Evolutionary conservation across 2,113 vertebrate genomes (phyloP).

Genomic region (Physeter macrocephalus): DNA sequence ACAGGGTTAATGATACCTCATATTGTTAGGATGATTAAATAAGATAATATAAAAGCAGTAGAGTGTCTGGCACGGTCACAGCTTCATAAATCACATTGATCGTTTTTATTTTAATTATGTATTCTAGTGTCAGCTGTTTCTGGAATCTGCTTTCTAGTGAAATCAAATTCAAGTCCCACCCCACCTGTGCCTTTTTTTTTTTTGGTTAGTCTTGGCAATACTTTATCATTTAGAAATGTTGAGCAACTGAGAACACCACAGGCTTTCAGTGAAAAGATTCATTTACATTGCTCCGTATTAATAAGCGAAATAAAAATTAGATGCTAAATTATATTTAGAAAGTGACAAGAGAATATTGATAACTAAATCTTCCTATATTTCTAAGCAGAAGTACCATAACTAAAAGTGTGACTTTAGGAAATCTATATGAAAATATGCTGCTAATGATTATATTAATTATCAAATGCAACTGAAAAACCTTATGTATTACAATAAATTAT

Average conservation of each 20-base stretch:
- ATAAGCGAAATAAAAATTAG: slow-evolving; percentile 26
- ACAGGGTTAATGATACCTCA: neutral
- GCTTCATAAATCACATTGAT: neutral
- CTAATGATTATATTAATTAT: neutral
- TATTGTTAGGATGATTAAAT: neutral
- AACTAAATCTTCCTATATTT: neutral
- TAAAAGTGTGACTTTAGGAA: neutral
- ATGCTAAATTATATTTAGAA: slow-evolving; percentile 40
- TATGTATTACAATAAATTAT: neutral
- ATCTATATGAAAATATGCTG: neutral
- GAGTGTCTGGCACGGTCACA: neutral
- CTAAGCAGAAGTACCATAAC: neutral
- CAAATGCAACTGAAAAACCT: neutral
- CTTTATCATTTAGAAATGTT: slow-evolving; percentile 35
- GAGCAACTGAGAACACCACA: neutral
- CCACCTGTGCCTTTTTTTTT: neutral
- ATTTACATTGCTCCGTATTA: neutral
- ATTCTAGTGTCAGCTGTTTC: slow-evolving; percentile 10
- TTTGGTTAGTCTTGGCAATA: slow-evolving; percentile 1
- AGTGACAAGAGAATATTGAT: neutral
- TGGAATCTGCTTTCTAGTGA: slow-evolving; percentile 20
- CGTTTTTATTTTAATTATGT: slow-evolving; percentile 7
- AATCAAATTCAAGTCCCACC: slow-evolving; percentile 6
- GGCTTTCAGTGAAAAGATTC: neutral
- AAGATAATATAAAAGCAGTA: neutral